Conservation (phyloP, 2,888 invertebrate genomes). For the Drosophila mulleri region DNA sequence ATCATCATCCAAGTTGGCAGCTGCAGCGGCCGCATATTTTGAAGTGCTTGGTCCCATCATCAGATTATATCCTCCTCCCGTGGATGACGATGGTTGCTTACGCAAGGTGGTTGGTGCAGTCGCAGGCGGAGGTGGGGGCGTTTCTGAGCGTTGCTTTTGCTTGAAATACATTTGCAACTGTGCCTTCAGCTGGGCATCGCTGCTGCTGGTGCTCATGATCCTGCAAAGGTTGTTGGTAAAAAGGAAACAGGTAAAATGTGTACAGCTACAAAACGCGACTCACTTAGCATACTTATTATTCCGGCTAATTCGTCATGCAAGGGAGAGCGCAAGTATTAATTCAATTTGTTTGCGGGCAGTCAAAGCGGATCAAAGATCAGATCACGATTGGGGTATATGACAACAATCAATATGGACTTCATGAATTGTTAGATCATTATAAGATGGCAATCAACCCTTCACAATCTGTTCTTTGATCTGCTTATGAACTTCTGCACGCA, state of each 20-base stretch:
- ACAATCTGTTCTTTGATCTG: conserved; percentile 26
- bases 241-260: conserved; percentile 13
- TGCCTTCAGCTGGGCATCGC: conserved; percentile 67
- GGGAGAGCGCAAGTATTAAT: conserved; percentile 21
- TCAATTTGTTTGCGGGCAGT: conserved; percentile 5
- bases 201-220: conserved; percentile 84
- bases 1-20: conserved; percentile 17
- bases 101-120: conserved; percentile 24
- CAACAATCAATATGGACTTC: too few species aligned
- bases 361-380: conserved; percentile 19
- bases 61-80: conserved; percentile 10
- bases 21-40: conserved; percentile 52
- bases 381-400: conserved; percentile 2
- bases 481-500: conserved; percentile 4
- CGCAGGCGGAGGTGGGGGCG: conserved; percentile 75
- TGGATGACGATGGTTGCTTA: conserved; percentile 17
- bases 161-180: conserved; percentile 75
- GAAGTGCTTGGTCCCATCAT: conserved; percentile 69
- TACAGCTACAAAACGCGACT: conserved; percentile 15
- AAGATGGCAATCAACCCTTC: background rate
- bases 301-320: conserved; percentile 49
- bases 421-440: background rate
- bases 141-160: conserved; percentile 43
- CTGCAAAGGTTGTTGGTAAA: conserved; percentile 49
- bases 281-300: conserved; percentile 51